A percentile compares a stretch with the other conserved stretches of the same genome.
These are phyloP conservation scores for Drosophila lacertosa DNA, from an alignment of 1,140 invertebrate genomes.

Conservation along the genomic window DNA sequence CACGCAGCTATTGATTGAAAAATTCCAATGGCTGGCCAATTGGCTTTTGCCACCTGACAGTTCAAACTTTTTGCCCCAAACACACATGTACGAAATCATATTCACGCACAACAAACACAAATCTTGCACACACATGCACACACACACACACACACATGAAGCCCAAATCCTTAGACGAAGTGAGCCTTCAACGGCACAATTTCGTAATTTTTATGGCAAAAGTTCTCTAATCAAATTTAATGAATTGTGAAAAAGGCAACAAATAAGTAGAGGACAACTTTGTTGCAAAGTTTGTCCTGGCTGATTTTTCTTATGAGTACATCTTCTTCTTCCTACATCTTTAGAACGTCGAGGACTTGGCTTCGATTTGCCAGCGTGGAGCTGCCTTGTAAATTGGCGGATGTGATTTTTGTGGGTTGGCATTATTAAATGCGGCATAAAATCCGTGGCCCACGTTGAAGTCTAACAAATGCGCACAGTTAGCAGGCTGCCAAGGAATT, in stretches of 20 bases:
- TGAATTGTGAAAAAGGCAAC: slow-evolving; percentile 83
- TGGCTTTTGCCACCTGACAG: slow-evolving; percentile 79
- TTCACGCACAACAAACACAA: slow-evolving; percentile 81
- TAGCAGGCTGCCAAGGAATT: slow-evolving; percentile 75
- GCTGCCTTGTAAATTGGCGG: slow-evolving; percentile 75
- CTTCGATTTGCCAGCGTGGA: slow-evolving; percentile 68
- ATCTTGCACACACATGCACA: slow-evolving; percentile 54
- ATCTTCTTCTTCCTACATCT: slow-evolving; percentile 4
- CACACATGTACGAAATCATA: slow-evolving; percentile 75
- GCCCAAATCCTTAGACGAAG: slow-evolving; percentile 59
- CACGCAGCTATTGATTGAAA: slow-evolving; percentile 59
- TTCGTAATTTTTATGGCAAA: slow-evolving; percentile 83
- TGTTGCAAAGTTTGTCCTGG: slow-evolving; percentile 76
- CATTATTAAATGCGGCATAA: slow-evolving; percentile 82
- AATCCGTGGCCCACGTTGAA: slow-evolving; percentile 66
- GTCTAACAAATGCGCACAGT: slow-evolving; percentile 77
- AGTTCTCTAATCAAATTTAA: slow-evolving; percentile 83
- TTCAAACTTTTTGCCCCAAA: slow-evolving; percentile 65
- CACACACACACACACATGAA: slow-evolving; percentile 21
- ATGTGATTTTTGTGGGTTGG: slow-evolving; percentile 80
- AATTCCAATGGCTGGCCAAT: slow-evolving; percentile 69
- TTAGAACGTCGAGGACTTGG: slow-evolving; percentile 33
- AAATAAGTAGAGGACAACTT: slow-evolving; percentile 80
- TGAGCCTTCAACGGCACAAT: slow-evolving; percentile 81
- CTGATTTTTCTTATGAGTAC: slow-evolving; percentile 79